Evolutionary conservation across 2,888 invertebrate genomes (phyloP), one percentile per base, ranked within the genome.

Genomic region (Phasia obesa): DNA sequence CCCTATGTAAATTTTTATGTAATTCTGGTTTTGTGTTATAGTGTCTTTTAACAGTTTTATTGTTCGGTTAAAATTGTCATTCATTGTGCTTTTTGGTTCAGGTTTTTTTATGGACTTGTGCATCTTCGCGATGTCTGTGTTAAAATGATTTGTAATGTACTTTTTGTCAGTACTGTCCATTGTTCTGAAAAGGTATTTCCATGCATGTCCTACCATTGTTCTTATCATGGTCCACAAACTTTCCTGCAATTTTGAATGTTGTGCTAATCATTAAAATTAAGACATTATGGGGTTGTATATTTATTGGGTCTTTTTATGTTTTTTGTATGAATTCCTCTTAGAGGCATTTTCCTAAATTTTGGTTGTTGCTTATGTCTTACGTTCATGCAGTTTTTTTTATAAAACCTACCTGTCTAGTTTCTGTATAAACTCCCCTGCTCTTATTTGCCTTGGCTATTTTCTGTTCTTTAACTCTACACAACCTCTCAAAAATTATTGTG

Each of bases 281-380:
- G 57, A 4, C 19, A 19, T 0, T 31, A n/a, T 31, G 17, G n/a
- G 2, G 7, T 35, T 31, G 6, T 57, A 17, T 11, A 31, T 57
- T 57, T 57, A n/a, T 27, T 31, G 5, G 57, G 19, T 57, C 27
- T 57, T 71, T 78, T 78, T 44, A 78, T 78, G 13, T 73, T 71
- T 35, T 31, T 53, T 5, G 25, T 51, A 38, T 76, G 76, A 11
- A 76, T 51, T 31, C 49, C 69, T 11, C 23, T 42, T 7, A 70
- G 23, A 2, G n/a, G 17, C 25, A 70, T 59, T 65, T 81, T 81
- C 35, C 70, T 81, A 44, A 76, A 76, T 38, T 81, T 81, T 17
- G 77, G 71, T 31, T 71, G 38, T 77, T 79, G 55, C 25, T 77
- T 81, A 23, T 81, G 77, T 42, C 77, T 23, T 25, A 81, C 13